Conservation (phyloP, 2,113 vertebrate species). For the Corythoichthys intestinalis region DNA sequence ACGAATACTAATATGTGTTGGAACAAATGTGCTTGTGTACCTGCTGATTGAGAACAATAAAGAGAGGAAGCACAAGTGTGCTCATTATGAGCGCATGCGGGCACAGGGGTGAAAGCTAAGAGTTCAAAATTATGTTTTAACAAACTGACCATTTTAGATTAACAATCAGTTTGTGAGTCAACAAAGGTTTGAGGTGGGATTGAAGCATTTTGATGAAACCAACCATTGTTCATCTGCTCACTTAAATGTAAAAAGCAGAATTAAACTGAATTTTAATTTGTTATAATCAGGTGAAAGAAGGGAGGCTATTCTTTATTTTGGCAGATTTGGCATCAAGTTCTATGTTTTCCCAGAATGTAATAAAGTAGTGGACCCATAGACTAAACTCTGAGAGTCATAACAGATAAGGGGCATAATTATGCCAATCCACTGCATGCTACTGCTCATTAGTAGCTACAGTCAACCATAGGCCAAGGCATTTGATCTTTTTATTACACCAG, state of each 20-base stretch:
- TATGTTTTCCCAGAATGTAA: not conserved
- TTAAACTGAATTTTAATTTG: no score
- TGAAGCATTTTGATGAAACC: no score
- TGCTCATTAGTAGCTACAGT: conserved; percentile 19
- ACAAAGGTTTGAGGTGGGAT: no score
- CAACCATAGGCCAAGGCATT: conserved; percentile 13
- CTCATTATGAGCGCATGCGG: not conserved
- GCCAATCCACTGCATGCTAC: not conserved
- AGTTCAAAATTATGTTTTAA: not conserved
- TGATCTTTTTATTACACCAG: not conserved
- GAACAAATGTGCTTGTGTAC: conserved; percentile 25
- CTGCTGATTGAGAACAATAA: conserved; percentile 36
- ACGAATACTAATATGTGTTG: conserved; percentile 43
- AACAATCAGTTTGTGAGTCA: no score
- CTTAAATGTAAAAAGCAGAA: no score
- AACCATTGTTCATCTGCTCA: no score
- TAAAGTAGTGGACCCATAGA: not conserved
- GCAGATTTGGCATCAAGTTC: not conserved
- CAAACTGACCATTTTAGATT: not conserved
- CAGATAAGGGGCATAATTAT: not conserved
- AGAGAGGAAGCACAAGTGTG: conserved; percentile 13
- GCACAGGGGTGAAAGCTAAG: not conserved
- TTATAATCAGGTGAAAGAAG: no score
- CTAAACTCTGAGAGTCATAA: not conserved
- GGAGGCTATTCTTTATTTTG: no score